Percentiles rank a stretch among this genome's conserved stretches.
These are phyloP conservation scores for Hirudo medicinalis DNA, from an alignment of 1,140 invertebrate species.

Conservation along the genomic window DNA sequence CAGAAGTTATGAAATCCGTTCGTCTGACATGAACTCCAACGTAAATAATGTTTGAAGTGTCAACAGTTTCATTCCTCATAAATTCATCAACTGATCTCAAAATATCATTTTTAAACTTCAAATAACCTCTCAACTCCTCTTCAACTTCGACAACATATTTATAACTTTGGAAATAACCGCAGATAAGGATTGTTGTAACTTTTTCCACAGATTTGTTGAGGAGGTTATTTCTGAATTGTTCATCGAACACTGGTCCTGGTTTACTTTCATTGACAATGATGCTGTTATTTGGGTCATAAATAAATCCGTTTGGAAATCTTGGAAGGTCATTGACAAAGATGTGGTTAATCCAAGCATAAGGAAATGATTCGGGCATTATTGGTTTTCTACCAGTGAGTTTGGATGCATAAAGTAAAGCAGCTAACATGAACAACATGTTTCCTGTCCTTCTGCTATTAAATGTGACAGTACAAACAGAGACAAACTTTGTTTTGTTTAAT, in stretches of 20 bases:
- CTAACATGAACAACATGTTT: too few relatives aligned
- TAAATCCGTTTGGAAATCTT: too few relatives aligned
- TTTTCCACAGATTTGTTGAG: background rate
- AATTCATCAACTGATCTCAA: background rate
- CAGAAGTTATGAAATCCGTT: background rate
- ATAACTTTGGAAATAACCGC: too few relatives aligned
- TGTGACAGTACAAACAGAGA: background rate
- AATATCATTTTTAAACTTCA: background rate
- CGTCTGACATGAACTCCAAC: background rate
- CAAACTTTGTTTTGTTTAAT: conserved; percentile 6
- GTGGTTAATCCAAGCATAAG: background rate
- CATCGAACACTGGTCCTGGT: background rate
- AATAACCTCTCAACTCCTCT: background rate
- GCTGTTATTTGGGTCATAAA: too few relatives aligned
- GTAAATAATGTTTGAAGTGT: background rate
- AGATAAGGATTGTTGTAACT: too few relatives aligned
- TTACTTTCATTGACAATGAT: background rate
- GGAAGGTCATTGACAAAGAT: too few relatives aligned
- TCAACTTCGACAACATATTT: background rate
- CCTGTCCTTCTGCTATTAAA: too few relatives aligned
- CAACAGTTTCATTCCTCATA: background rate
- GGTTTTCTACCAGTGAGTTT: background rate
- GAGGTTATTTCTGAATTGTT: background rate
- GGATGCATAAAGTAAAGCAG: too few relatives aligned
- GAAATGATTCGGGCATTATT: background rate